Evolutionary conservation across 2,797 vertebrate genomes (phyloP).

Genomic region (Rhinichthys osculus): DNA sequence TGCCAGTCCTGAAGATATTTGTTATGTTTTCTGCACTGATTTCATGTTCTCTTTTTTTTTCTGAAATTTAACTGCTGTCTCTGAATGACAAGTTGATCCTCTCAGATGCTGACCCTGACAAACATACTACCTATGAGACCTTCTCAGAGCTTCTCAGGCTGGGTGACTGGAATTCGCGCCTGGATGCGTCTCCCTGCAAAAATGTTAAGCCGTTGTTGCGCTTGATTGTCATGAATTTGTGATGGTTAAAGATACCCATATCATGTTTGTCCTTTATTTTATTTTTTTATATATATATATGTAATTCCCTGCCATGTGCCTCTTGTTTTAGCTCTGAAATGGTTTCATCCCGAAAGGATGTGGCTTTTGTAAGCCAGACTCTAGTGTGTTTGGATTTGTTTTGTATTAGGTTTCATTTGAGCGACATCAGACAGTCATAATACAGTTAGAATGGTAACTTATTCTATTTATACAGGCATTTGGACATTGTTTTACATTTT

Average conservation of each 20-base stretch:
- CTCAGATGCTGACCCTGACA: slow-evolving; percentile 47
- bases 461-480: slow-evolving; percentile 66
- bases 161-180: slow-evolving; percentile 25
- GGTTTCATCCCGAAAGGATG: slow-evolving; percentile 33
- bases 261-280: slow-evolving; percentile 17
- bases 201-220: slow-evolving; percentile 37
- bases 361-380: slow-evolving; percentile 33
- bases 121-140: slow-evolving; percentile 60
- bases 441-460: slow-evolving; percentile 60
- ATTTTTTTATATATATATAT: neutral
- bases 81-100: slow-evolving; percentile 36
- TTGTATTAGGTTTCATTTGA: slow-evolving; percentile 54
- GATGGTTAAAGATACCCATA: slow-evolving; percentile 47
- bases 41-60: slow-evolving; percentile 44
- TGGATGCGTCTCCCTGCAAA: slow-evolving; percentile 48
- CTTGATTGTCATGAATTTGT: slow-evolving; percentile 56
- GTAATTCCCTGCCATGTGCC: slow-evolving; percentile 56
- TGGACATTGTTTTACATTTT: slow-evolving; percentile 61
- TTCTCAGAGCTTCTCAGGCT: slow-evolving; percentile 43
- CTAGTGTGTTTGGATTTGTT: slow-evolving; percentile 37
- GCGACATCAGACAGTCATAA: slow-evolving; percentile 49
- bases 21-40: slow-evolving; percentile 59
- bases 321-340: slow-evolving; percentile 54
- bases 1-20: slow-evolving; percentile 30
- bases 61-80: slow-evolving; percentile 57